Base-by-base conservation (phyloP, 2,113 vertebrate genomes). In the Erinaceus europaeus region DNA sequence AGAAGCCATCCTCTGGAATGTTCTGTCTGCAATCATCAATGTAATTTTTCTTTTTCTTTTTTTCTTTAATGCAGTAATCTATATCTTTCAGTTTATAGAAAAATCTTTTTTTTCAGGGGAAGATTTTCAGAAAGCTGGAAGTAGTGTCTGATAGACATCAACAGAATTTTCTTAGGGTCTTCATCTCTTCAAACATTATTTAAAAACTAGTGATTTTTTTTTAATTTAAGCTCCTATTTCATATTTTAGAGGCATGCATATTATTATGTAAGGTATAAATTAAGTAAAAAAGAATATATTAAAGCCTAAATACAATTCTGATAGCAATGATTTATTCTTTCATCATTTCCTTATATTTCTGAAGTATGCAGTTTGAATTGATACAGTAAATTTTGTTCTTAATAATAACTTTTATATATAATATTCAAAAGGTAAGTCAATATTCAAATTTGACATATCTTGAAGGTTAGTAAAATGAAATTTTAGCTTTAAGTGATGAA, bases 31-130 rank as follows among this genome's bases (percentile, higher is more conserved):
- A 50, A 57, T 91, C 67, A 52, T 62, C 82, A 85, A 76, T 93
- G 18, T 62, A 81, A 83, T 93, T 86, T 91, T 76, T 71, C 38
- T 79, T 76, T 71, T 34, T 79, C 48, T 88, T 88, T 95, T 75
- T 95, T 93, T 95, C 25, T 62, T 82, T 10, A 38, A 42, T 74
- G 23, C 4, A 88, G 71, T 77, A 95, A 95, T 93, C 57, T 71
- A 1, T 73, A 44, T 88, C 13, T 71, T 0, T 50, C 15, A 38
- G 9, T 72, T 0, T 80, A 50, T 95, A 92, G 44, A 52, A 23
- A n/a, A 64, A 27, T 3, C 21, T 18, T 88, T 44, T 62, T 32
- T 44, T 62, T 32, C 4, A 42, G 40, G 5, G 52, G 71, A 91
- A 90, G 38, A 29, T 46, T 73, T 94, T 90, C 72, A 21, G 13